These are phyloP conservation scores for Polypterus bichir DNA, from an alignment of 2,113 vertebrate species.

Conservation along the genomic window DNA sequence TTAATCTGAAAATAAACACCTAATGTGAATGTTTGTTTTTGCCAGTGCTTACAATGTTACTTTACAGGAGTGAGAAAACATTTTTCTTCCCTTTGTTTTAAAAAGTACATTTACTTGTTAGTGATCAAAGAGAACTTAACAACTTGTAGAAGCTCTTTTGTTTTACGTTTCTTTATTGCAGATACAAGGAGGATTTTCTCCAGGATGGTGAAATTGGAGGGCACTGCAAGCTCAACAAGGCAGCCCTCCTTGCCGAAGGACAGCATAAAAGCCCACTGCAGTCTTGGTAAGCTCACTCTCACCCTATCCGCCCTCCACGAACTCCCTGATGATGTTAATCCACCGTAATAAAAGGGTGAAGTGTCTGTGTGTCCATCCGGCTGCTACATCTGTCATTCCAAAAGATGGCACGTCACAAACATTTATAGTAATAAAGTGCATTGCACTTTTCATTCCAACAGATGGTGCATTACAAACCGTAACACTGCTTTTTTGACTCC, in stretches of 20 bases:
- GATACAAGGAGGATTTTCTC: conserved; percentile 80
- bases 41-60: too few species aligned
- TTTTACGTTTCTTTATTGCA: conserved; percentile 18
- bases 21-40: background rate
- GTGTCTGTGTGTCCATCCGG: too few species aligned
- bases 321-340: background rate
- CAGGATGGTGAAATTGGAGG: conserved; percentile 77
- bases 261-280: conserved; percentile 89
- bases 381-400: too few species aligned
- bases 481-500: too few species aligned
- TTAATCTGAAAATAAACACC: too few species aligned
- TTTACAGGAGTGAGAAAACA: too few species aligned
- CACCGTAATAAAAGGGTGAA: too few species aligned
- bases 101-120: background rate
- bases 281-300: conserved; percentile 68
- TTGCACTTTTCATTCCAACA: too few species aligned
- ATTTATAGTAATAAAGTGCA: too few species aligned
- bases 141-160: background rate
- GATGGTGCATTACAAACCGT: too few species aligned
- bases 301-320: background rate
- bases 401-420: too few species aligned
- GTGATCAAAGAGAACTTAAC: background rate
- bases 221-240: conserved; percentile 55
- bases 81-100: too few species aligned
- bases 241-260: conserved; percentile 57